Base-by-base conservation (phyloP, 2,113 vertebrate species). In the Rattus rattus region DNA sequence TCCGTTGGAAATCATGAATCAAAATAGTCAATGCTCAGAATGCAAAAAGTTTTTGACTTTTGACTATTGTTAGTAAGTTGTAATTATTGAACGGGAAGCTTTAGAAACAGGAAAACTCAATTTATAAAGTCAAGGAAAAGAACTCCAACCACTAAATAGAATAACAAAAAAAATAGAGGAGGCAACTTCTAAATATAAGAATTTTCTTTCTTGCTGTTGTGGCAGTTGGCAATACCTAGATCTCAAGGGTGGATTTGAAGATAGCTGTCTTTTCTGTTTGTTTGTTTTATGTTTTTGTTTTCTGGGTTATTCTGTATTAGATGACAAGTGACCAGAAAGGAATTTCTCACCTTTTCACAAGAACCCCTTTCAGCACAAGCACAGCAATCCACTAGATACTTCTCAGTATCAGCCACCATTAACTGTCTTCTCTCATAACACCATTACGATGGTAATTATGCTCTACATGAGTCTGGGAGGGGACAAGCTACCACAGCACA, bases 11-110 rank as follows among this genome's bases (percentile, higher is more conserved):
- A 95, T 63, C 26, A 81, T 96, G 77, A 81, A 47, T 89, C 20
- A 92, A 94, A 79, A 88, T 43, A 89, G n/a, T 92, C 61, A 92
- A 73, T 77, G 84, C 77, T 6, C 80, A 83, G 17, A 43, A 9
- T 36, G 13, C 73, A 88, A 86, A 84, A 59, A 81, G 6, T 6
- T 10, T 33, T 67, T 49, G 93, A 61, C 47, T 72, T 86, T 61
- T 92, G 10, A 94, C 9, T 75, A 89, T 77, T 90, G 26, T 93
- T 59, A 81, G 49, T 26, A 76, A 93, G 39, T 54, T 75, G 10
- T 73, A 67, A 70, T 85, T 88, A 59, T 28, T 94, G 7, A 81
- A 76, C 24, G 43, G 61, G 16, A 85, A 80, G 49, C 20, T 6
- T 26, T 88, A 36, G 26, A 90, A 65, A 84, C 5, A 90, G 30